Evolutionary conservation across 2,113 vertebrate species (phyloP).

Genomic region (Chiloscyllium plagiosum): DNA sequence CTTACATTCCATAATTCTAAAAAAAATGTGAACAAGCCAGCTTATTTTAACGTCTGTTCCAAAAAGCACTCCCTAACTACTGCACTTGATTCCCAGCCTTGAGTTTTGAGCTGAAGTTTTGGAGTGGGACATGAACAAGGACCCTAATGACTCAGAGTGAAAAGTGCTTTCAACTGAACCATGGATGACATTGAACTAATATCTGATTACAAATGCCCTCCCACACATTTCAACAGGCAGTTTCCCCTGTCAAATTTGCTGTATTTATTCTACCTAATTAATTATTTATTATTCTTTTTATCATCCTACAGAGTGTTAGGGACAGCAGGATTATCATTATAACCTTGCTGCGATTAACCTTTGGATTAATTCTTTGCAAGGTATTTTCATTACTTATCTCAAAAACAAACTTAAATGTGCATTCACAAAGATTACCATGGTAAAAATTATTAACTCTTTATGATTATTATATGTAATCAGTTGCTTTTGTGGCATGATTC

Average conservation of each 20-base stretch:
- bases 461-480: constrained; percentile 59
- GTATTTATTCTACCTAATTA: constrained; percentile 81
- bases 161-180: background rate
- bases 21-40: too few species aligned
- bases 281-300: constrained; percentile 78
- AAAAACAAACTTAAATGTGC: constrained; percentile 64
- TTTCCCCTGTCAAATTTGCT: constrained; percentile 77
- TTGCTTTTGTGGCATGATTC: constrained; percentile 58
- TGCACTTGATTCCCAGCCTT: background rate
- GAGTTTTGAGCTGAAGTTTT: background rate
- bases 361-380: constrained; percentile 84
- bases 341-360: constrained; percentile 73
- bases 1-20: too few species aligned
- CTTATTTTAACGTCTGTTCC: background rate
- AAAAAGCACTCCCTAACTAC: background rate
- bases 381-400: constrained; percentile 63
- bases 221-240: constrained; percentile 74
- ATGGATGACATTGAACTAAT: constrained; percentile 48
- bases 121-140: background rate
- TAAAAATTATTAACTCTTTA: constrained; percentile 55
- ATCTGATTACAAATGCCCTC: constrained; percentile 75
- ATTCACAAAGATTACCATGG: constrained; percentile 55
- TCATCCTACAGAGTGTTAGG: constrained; percentile 73
- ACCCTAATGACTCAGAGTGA: too few species aligned
- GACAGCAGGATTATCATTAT: constrained; percentile 75